Percentiles rank a stretch among this genome's conserved stretches.
Evolutionary conservation across 1,140 invertebrate genomes (phyloP).

Genomic region (Trissolcus basalis): DNA sequence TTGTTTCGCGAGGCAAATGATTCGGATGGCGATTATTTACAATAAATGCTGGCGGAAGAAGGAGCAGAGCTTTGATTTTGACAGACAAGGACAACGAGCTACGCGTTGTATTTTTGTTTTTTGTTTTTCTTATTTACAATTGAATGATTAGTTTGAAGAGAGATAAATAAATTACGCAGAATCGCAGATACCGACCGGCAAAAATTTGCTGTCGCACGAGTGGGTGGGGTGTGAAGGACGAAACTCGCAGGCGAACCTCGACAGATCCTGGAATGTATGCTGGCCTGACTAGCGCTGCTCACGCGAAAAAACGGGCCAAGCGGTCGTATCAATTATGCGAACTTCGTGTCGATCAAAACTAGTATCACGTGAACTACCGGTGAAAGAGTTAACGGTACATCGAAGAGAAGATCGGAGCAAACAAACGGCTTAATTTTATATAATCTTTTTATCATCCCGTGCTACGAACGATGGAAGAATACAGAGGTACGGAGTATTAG

Average conservation of each 20-base stretch:
- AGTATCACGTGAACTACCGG: slow-evolving; percentile 48
- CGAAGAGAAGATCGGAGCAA: slow-evolving; percentile 50
- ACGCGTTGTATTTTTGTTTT: slow-evolving; percentile 6
- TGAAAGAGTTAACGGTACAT: slow-evolving; percentile 46
- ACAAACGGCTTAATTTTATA: slow-evolving; percentile 9
- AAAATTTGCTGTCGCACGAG: neutral
- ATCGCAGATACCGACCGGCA: slow-evolving; percentile 42
- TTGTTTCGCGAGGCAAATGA: slow-evolving; percentile 47
- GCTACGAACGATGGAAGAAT: slow-evolving; percentile 50
- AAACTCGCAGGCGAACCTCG: neutral
- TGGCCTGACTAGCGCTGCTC: slow-evolving; percentile 40
- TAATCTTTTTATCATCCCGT: neutral
- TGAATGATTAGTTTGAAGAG: slow-evolving; percentile 1
- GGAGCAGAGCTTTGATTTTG: slow-evolving; percentile 32
- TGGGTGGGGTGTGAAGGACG: neutral
- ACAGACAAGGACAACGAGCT: neutral
- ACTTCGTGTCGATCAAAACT: slow-evolving; percentile 50
- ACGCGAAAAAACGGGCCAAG: slow-evolving; percentile 1
- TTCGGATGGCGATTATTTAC: slow-evolving; percentile 53
- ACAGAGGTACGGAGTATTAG: slow-evolving; percentile 58
- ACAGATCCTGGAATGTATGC: slow-evolving; percentile 38
- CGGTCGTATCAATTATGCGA: slow-evolving; percentile 47
- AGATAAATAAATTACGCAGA: slow-evolving; percentile 45
- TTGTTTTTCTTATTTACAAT: slow-evolving; percentile 16
- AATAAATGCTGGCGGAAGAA: slow-evolving; percentile 16